Conservation (phyloP, 2,113 vertebrate species). For the Larimichthys crocea region DNA sequence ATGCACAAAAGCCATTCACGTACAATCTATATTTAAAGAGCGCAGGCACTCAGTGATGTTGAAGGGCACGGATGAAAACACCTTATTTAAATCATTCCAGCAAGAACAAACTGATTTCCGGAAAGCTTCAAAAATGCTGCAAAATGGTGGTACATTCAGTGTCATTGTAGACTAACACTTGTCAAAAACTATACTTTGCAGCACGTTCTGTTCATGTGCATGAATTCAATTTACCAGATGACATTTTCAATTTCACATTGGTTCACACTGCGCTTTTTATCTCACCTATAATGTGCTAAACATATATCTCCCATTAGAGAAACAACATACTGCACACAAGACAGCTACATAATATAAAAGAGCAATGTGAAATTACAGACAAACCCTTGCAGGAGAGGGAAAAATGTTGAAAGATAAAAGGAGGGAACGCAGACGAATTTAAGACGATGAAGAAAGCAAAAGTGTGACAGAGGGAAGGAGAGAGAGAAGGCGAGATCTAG, state of each 20-base stretch:
- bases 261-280: slow-evolving; percentile 38
- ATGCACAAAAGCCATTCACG: slow-evolving; percentile 32
- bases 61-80: slow-evolving; percentile 43
- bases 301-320: slow-evolving; percentile 11
- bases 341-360: slow-evolving; percentile 32
- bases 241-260: slow-evolving; percentile 62
- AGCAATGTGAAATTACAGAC: slow-evolving; percentile 33
- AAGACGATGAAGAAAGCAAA: slow-evolving; percentile 31
- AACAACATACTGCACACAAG: slow-evolving; percentile 5
- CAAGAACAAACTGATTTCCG: slow-evolving; percentile 43
- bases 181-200: slow-evolving; percentile 48
- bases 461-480: slow-evolving; percentile 26
- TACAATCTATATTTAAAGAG: slow-evolving; percentile 36
- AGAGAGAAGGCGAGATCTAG: slow-evolving; percentile 16
- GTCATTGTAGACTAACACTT: slow-evolving; percentile 44
- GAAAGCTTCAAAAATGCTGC: slow-evolving; percentile 24
- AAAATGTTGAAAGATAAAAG: slow-evolving; percentile 36
- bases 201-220: slow-evolving; percentile 31
- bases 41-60: slow-evolving; percentile 3
- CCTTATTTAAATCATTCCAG: slow-evolving; percentile 34
- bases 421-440: slow-evolving; percentile 20
- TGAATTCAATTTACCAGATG: slow-evolving; percentile 58
- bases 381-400: slow-evolving; percentile 9
- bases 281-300: slow-evolving; percentile 36
- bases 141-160: slow-evolving; percentile 32